Evolutionary conservation across 1,140 invertebrate genomes (phyloP), one percentile per base, ranked within the genome.

Genomic region (Orussus abietinus): DNA sequence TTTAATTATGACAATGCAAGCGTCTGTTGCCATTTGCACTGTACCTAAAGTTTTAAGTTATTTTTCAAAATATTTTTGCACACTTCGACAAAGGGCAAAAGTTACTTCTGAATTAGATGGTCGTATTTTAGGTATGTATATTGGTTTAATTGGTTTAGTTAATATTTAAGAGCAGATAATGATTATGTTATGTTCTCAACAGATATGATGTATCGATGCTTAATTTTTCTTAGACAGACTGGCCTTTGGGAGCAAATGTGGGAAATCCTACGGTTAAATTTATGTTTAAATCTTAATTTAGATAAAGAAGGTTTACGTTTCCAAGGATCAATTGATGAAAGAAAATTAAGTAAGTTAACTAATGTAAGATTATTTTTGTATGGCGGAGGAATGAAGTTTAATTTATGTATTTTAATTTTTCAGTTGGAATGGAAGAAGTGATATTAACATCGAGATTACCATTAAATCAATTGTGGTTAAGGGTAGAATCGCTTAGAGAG

Each of bases 181-280:
- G 19, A n/a, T 49, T 1, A 26, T 32, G 7, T 9, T 38, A 32
- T 40, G 10, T 55, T 58, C 44, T 41, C n/a, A 50, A 26, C 47
- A 75, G 67, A 66, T 46, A 57, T 83, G 42, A 64, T 83, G 17
- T 76, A 78, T 48, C 75, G 79, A 40, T 81, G 77, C 51, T 70
- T 80, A 4, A 64, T 79, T 13, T 84, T 84, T 56, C 53, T 85
- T n/a, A 75, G 81, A 18, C 82, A 85, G 57, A 73, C 78, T 32
- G 80, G 80, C 3, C 62, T 82, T 14, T 78, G 73, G 67, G 82
- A 82, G 56, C 78, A 79, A 50, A 75, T 84, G 57, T 82, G 80
- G 73, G 78, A 78, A 32, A 61, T 81, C 5, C 65, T 84, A 6
- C 68, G 77, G 36, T 55, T 82, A 33, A 79, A 80, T 51, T 51